Percentiles rank a stretch among this genome's conserved stretches.
Conservation (phyloP, 92 coral and sea anemone genomes). For the Palythoa heliodiscus region DNA sequence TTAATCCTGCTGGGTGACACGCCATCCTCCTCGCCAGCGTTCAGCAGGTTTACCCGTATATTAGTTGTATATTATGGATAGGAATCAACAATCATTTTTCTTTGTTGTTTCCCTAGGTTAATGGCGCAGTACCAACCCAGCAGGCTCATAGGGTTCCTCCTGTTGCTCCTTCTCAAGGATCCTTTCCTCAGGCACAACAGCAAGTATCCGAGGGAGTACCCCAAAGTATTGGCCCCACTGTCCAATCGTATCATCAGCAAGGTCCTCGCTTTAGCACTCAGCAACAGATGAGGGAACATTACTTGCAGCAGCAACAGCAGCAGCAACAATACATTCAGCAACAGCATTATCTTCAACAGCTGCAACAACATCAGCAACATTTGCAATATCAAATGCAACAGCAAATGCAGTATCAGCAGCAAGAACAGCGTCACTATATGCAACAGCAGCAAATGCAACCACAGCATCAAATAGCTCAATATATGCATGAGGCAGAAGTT, state of each 20-base stretch:
- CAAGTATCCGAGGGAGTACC: conserved; percentile 10
- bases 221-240: conserved; percentile 43
- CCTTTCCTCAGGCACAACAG: conserved; percentile 26
- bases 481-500: conserved; percentile 37
- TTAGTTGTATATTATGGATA: too few relatives aligned
- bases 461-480: conserved; percentile 48
- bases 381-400: conserved; percentile 56
- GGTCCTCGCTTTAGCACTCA: conserved; percentile 45
- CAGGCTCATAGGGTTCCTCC: conserved; percentile 19
- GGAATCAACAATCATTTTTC: not conserved
- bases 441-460: conserved; percentile 55
- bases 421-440: conserved; percentile 46
- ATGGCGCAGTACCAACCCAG: conserved; percentile 8
- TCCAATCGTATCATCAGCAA: conserved; percentile 39
- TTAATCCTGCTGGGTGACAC: too few relatives aligned
- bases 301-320: conserved; percentile 72
- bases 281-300: conserved; percentile 57
- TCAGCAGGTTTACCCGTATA: not conserved
- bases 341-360: conserved; percentile 63
- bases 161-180: conserved; percentile 37
- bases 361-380: conserved; percentile 57
- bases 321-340: conserved; percentile 68
- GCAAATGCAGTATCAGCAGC: conserved; percentile 44
- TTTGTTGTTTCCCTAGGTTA: conserved; percentile 1
- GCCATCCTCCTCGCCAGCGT: not conserved